A percentile compares a stretch with the other conserved stretches of the same genome.
Conservation (phyloP, 30 jellyfish, hydroid and myxozoan species). For the Hydractinia symbiolongicarpus region DNA sequence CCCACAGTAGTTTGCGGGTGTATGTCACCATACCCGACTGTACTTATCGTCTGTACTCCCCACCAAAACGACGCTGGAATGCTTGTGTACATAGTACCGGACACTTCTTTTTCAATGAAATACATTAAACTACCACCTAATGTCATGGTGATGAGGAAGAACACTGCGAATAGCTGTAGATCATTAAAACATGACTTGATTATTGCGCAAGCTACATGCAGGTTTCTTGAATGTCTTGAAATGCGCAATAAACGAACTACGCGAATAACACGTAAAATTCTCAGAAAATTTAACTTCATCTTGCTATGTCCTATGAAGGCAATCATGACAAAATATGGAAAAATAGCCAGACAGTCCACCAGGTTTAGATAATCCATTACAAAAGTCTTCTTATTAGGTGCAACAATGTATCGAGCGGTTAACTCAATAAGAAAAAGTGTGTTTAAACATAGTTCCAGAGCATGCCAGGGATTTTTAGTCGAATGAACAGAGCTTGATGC, state of each 20-base stretch:
- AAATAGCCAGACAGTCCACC: slow-evolving; percentile 64
- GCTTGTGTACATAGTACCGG: slow-evolving; percentile 47
- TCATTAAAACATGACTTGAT: slow-evolving; percentile 66
- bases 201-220: slow-evolving; percentile 65
- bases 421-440: slow-evolving; percentile 69
- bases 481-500: background rate
- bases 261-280: slow-evolving; percentile 59
- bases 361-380: slow-evolving; percentile 40
- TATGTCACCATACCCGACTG: slow-evolving; percentile 93
- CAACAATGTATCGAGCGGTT: slow-evolving; percentile 30
- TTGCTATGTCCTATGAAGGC: slow-evolving; percentile 9
- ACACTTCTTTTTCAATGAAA: slow-evolving; percentile 41
- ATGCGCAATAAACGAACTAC: slow-evolving; percentile 65
- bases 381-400: slow-evolving; percentile 61
- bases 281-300: slow-evolving; percentile 31
- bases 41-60: slow-evolving; percentile 92
- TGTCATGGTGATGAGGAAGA: slow-evolving; percentile 52
- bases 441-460: slow-evolving; percentile 11
- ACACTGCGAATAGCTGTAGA: slow-evolving; percentile 53
- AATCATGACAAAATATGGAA: slow-evolving; percentile 58
- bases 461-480: slow-evolving; percentile 10
- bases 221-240: slow-evolving; percentile 50
- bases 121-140: slow-evolving; percentile 89
- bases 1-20: slow-evolving; percentile 75
- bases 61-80: slow-evolving; percentile 96